phyloP scores from a whole-genome alignment of 2,888 invertebrate genomes.

The Diarsia dahlii region DNA sequence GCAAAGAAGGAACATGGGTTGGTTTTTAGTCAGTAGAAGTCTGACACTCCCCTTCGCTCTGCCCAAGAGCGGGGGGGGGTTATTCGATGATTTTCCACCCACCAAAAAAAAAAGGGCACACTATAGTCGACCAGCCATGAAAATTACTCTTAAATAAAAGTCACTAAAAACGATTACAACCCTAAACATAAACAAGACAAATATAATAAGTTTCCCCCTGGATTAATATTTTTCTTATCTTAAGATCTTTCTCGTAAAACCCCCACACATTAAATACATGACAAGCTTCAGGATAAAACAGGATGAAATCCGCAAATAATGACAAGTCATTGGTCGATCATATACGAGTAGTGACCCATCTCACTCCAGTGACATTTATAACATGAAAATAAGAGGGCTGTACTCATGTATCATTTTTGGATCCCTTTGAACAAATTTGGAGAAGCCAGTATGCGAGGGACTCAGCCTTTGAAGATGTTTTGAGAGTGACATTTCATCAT shows the following conservation, averaged over 20 bases:
- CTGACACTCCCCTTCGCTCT: too few species aligned
- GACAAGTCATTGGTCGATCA: slow-evolving; percentile 62
- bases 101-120: too few species aligned
- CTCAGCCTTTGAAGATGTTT: slow-evolving; percentile 41
- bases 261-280: slow-evolving; percentile 18
- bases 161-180: background rate
- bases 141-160: background rate
- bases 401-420: slow-evolving; percentile 56
- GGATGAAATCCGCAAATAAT: slow-evolving; percentile 52
- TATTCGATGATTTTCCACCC: too few species aligned
- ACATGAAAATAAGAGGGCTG: slow-evolving; percentile 58
- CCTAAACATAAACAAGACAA: background rate
- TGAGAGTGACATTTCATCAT: slow-evolving; percentile 24
- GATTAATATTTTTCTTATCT: background rate
- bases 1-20: too few species aligned
- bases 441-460: slow-evolving; percentile 35
- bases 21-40: too few species aligned
- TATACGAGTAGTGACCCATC: slow-evolving; percentile 57
- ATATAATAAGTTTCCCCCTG: background rate
- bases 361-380: slow-evolving; percentile 62
- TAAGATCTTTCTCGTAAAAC: slow-evolving; percentile 18
- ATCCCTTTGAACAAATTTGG: slow-evolving; percentile 58
- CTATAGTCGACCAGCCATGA: background rate
- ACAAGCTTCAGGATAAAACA: slow-evolving; percentile 25
- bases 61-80: too few species aligned